Base-by-base conservation (phyloP, 2,797 vertebrate genomes). In the Sciurus vulgaris region DNA sequence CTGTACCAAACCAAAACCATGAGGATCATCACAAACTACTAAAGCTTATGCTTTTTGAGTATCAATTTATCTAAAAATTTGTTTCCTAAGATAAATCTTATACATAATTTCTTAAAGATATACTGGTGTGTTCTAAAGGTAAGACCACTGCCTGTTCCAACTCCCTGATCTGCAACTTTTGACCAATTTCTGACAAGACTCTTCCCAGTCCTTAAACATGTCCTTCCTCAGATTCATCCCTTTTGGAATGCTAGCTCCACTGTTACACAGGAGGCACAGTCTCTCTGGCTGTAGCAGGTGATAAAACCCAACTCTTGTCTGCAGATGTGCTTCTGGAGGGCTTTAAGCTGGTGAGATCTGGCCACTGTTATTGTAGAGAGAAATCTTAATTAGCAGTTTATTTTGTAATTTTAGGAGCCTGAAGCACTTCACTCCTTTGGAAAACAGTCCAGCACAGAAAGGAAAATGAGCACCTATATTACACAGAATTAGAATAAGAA, bases 371-470 rank as follows among this genome's bases (percentile, higher is more conserved):
- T 41, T 90, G 76, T 89, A 49, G 26, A 65, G 30, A 86, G 13
- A 28, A 83, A 77, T 24, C 33, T 76, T 92, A 91, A 87, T 56
- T 4, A 81, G n/a, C 1, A 86, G 51, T 84, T 74, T 47, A 65
- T 67, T 93, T 78, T 93, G 61, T 86, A 70, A 83, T 84, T 70
- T 89, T 69, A 84, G 69, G 33, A 85, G 5, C 6, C 15, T 17
- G n/a, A 61, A 56, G 22, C 30, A 74, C 18, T 84, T 74, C 35
- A 26, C 41, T 20, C 30, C 72, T 87, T 76, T 38, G 49, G 65
- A 81, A 96, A 94, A 41, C 12, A 56, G n/a, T 72, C 56, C 85
- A 93, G 56, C 47, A 44, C 1, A 73, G 65, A 88, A 65, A 78
- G 47, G 41, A 65, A 93, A 95, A 92, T 77, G 26, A 92, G 18